Percentiles rank a stretch among this genome's conserved stretches.
phyloP scores from a whole-genome alignment of 1,140 invertebrate genomes.

The Chlorops oryzae region DNA sequence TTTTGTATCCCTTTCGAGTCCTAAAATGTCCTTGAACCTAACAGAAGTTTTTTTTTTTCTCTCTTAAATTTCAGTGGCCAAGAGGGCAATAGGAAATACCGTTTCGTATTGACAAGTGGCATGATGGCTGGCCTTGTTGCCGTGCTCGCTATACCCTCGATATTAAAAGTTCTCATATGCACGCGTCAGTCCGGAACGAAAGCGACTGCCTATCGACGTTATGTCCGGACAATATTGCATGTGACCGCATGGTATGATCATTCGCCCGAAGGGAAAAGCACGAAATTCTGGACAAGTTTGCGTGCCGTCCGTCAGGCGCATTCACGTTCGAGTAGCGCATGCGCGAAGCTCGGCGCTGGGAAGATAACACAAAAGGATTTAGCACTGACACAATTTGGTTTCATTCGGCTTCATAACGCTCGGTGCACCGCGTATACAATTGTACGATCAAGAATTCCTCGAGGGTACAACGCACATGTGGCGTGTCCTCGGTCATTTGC shows the following conservation, averaged over 20 bases:
- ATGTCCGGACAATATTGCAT: slow-evolving; percentile 66
- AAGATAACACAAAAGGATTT: slow-evolving; percentile 68
- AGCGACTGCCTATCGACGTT: slow-evolving; percentile 66
- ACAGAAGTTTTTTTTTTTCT: slow-evolving; percentile 1
- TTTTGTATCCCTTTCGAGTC: too few species aligned
- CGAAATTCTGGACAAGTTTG: slow-evolving; percentile 58
- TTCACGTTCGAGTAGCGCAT: slow-evolving; percentile 53
- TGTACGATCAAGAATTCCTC: slow-evolving; percentile 57
- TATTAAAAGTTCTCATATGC: slow-evolving; percentile 58
- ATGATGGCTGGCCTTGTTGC: slow-evolving; percentile 59
- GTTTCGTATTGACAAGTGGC: slow-evolving; percentile 54
- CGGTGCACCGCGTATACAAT: slow-evolving; percentile 60
- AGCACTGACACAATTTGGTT: slow-evolving; percentile 78
- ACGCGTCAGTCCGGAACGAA: slow-evolving; percentile 59
- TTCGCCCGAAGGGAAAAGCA: slow-evolving; percentile 36
- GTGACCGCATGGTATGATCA: slow-evolving; percentile 67
- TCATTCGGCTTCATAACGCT: slow-evolving; percentile 72
- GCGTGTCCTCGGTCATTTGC: slow-evolving; percentile 69
- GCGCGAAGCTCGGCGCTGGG: slow-evolving; percentile 47
- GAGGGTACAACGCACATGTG: slow-evolving; percentile 79
- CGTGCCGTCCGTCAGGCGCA: slow-evolving; percentile 61
- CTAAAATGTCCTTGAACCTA: neutral
- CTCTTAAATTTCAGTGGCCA: slow-evolving; percentile 54
- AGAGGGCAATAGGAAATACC: slow-evolving; percentile 56
- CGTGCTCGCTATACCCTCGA: slow-evolving; percentile 58